Evolutionary conservation across 2,797 vertebrate genomes (phyloP).

Genomic region (Spondyliosoma cantharus): DNA sequence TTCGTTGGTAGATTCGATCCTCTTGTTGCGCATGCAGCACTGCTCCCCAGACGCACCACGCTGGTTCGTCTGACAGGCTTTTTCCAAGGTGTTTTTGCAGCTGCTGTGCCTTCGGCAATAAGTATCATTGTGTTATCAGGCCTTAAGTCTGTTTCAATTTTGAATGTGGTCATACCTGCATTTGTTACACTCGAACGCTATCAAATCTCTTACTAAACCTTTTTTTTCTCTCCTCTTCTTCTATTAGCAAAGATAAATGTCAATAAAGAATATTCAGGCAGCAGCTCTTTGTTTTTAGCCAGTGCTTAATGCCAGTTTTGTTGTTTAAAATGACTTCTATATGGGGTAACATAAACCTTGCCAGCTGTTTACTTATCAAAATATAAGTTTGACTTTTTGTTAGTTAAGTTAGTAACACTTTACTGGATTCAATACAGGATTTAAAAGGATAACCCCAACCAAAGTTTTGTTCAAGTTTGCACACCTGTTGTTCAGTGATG

Average conservation of each 20-base stretch:
- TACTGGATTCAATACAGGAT: not conserved
- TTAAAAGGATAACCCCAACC: too few relatives aligned
- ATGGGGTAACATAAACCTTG: not conserved
- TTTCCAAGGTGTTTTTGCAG: too few relatives aligned
- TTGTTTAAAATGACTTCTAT: not conserved
- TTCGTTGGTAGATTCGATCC: too few relatives aligned
- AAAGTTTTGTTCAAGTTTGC: too few relatives aligned
- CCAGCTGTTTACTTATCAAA: not conserved
- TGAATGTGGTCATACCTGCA: not conserved
- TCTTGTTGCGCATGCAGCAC: too few relatives aligned
- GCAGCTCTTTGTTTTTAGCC: not conserved
- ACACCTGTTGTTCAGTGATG: too few relatives aligned
- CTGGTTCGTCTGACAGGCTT: too few relatives aligned
- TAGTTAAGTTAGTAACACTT: not conserved
- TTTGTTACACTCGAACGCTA: not conserved
- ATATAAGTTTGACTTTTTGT: not conserved
- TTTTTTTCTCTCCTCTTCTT: not conserved
- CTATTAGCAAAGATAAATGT: not conserved
- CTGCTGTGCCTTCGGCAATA: too few relatives aligned
- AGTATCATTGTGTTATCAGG: too few relatives aligned
- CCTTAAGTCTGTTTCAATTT: not conserved
- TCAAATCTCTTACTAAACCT: not conserved
- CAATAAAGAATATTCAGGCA: not conserved
- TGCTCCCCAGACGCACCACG: too few relatives aligned
- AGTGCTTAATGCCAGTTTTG: not conserved